Base-by-base conservation (phyloP, 2,797 vertebrate species). In the Amniataba percoides region DNA sequence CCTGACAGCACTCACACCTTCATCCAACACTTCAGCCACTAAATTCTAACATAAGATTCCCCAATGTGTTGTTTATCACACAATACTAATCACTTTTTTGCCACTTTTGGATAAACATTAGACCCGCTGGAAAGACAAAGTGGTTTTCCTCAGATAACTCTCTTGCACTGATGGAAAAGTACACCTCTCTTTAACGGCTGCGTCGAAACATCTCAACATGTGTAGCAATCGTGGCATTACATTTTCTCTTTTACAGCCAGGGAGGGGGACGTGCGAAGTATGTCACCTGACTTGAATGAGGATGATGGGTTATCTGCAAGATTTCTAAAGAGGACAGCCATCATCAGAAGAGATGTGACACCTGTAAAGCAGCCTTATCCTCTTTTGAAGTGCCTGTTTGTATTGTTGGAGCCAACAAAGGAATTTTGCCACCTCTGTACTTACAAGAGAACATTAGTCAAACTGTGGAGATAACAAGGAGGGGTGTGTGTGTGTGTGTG, bases 311-410 rank as follows among this genome's bases (percentile, higher is more conserved):
- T 87, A 88, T 92, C 90, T 85, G 75, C 69, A 71, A 81, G 87
- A 73, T 89, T 89, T 88, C 79, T 85, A 80, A 87, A 88, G 86
- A 85, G 80, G 78, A 52, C 80, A 68, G 56, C 79, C 81, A 74
- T 87, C 87, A 90, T 84, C 81, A 88, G 81, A 88, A 85, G 84
- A 91, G 86, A 90, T 69, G 89, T 80, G 87, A 88, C 93, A 94
- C 90, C 92, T 94, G 91, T 90, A 89, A 90, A 93, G 86, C 81
- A 78, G 85, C 81, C 75, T 88, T 74, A 77, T 83, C 81, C 81
- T 65, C 92, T 90, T 95, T 95, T 95, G 93, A 95, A 94, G 95
- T 94, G 87, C 85, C 87, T 92, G 89, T 93, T 93, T 93, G 90
- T 88, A 94, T 94, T 95, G 94, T 94, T 88, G 83, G 78, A 78